phyloP scores from a whole-genome alignment of 2,888 invertebrate genomes.

The Athalia cordata region DNA sequence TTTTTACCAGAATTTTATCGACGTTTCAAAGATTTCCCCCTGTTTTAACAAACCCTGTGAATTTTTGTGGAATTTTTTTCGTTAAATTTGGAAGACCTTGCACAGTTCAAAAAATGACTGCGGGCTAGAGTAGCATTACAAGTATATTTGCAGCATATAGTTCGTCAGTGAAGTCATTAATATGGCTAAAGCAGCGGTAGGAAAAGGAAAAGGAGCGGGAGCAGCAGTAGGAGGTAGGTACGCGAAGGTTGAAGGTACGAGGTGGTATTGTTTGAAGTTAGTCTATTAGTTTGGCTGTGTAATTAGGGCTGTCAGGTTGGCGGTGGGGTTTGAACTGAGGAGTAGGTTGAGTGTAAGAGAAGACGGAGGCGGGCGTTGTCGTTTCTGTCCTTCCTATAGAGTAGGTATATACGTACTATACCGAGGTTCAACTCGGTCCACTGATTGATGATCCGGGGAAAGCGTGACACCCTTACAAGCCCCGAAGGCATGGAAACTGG shows the following conservation, averaged over 20 bases:
- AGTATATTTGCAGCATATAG: not conserved
- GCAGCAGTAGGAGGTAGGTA: too few relatives aligned
- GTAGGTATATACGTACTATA: too few relatives aligned
- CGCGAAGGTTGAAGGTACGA: too few relatives aligned
- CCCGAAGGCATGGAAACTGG: slow-evolving; percentile 40
- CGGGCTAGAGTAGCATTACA: not conserved
- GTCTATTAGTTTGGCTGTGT: slow-evolving; percentile 52
- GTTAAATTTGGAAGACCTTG: too few relatives aligned
- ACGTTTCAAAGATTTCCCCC: not conserved
- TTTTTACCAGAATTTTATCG: not conserved
- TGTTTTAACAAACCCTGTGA: too few relatives aligned
- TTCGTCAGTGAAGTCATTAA: slow-evolving; percentile 49
- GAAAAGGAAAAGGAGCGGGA: not conserved
- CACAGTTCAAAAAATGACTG: too few relatives aligned
- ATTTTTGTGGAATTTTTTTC: too few relatives aligned
- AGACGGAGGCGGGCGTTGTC: slow-evolving; percentile 20
- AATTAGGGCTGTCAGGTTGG: slow-evolving; percentile 53
- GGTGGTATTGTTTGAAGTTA: slow-evolving; percentile 58
- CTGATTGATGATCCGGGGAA: slow-evolving; percentile 46
- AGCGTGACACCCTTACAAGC: slow-evolving; percentile 46
- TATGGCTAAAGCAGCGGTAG: slow-evolving; percentile 32
- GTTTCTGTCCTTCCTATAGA: slow-evolving; percentile 28
- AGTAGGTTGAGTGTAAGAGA: slow-evolving; percentile 13
- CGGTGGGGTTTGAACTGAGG: slow-evolving; percentile 32
- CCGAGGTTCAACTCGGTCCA: slow-evolving; percentile 32